Percentiles rank a stretch among this genome's conserved stretches.
These are phyloP conservation scores for Anoplius nigerrimus DNA, from an alignment of 2,888 invertebrate genomes.

Conservation along the genomic window DNA sequence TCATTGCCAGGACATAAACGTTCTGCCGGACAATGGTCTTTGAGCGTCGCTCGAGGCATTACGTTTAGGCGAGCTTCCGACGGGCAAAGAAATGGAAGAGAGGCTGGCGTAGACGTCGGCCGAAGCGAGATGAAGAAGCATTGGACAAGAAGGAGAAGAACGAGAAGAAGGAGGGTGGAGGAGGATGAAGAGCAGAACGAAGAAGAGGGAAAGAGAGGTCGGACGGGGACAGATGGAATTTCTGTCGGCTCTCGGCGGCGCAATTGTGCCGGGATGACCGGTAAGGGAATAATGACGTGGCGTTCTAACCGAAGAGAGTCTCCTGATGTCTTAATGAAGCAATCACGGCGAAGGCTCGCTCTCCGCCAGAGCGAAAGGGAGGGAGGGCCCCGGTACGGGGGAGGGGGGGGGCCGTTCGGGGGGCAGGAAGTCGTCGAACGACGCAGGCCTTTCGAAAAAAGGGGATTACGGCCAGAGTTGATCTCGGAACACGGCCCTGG, in stretches of 20 bases:
- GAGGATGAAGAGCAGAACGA: too few species aligned
- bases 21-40: too few species aligned
- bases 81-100: too few species aligned
- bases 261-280: slow-evolving; percentile 16
- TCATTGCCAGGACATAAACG: too few species aligned
- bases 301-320: slow-evolving; percentile 27
- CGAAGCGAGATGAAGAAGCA: too few species aligned
- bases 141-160: background rate
- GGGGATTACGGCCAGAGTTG: too few species aligned
- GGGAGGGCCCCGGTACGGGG: background rate
- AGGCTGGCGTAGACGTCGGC: too few species aligned
- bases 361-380: background rate
- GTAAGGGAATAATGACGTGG: slow-evolving; percentile 25
- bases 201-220: background rate
- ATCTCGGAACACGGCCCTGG: background rate
- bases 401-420: background rate
- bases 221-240: background rate
- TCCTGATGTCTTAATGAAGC: slow-evolving; percentile 51
- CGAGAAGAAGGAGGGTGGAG: background rate
- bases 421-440: background rate
- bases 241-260: slow-evolving; percentile 1
- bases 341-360: slow-evolving; percentile 24
- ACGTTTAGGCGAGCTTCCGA: too few species aligned
- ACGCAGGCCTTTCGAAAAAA: too few species aligned
- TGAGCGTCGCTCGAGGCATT: too few species aligned